These are phyloP conservation scores for Leuciscus idus DNA, from an alignment of 2,113 vertebrate species.

Conservation along the genomic window DNA sequence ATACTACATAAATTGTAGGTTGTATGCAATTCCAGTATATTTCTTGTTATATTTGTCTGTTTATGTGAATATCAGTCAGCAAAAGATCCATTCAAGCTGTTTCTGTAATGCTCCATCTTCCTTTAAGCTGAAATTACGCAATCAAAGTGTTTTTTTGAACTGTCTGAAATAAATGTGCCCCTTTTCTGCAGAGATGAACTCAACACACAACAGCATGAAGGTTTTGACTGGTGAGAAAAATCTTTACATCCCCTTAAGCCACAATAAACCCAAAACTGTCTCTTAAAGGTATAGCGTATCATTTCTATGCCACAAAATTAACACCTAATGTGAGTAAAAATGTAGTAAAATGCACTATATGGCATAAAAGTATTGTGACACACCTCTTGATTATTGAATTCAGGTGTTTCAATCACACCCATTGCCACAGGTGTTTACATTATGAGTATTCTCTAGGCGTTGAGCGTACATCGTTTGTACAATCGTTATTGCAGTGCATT, in stretches of 20 bases:
- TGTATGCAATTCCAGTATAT: neutral
- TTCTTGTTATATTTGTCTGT: neutral
- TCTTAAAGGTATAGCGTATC: constrained; percentile 39
- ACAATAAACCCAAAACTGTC: constrained; percentile 43
- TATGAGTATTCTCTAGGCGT: no score
- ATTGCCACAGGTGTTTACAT: no score
- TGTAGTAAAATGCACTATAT: no score
- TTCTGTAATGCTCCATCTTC: neutral
- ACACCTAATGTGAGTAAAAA: no score
- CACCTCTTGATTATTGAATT: no score
- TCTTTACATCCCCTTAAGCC: constrained; percentile 62
- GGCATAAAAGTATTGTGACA: no score
- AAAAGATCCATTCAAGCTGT: neutral
- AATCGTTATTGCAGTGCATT: no score
- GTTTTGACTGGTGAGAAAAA: constrained; percentile 68
- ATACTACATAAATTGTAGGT: neutral
- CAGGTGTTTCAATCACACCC: no score
- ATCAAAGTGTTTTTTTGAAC: neutral
- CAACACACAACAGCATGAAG: constrained; percentile 71
- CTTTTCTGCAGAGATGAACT: constrained; percentile 55
- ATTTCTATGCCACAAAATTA: no score
- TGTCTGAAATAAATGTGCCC: neutral
- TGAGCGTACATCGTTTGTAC: no score
- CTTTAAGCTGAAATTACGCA: neutral
- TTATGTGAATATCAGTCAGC: neutral